Base-by-base conservation (phyloP, 2,888 invertebrate species). In the Bugula neritina region DNA sequence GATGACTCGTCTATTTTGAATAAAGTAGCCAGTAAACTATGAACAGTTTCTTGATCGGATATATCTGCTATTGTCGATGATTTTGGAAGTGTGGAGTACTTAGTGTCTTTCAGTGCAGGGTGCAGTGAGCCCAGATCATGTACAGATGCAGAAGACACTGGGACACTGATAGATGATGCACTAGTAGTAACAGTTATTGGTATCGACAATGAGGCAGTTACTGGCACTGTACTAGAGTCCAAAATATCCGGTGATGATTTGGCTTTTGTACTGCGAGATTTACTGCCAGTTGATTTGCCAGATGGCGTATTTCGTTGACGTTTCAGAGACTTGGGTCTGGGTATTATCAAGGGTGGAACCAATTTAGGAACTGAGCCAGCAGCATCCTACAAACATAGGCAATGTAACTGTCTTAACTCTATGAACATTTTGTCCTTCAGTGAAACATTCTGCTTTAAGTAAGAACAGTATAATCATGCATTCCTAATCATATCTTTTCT, bases 21-120 rank as follows among this genome's bases (percentile, higher is more conserved):
- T 27, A 63, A 34, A 10, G 63, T 63, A 10, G 63, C 17, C 31
- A 63, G 13, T 31, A 63, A 63, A 17, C 63, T 27, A n/a, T 31
- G 27, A 27, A 63, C 63, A 63, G 63, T 63, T 31, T 63, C 63
- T 34, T 63, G 63, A 31, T 63, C 63, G 31, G 31, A 31, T 34
- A 63, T 13, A 29, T 63, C 34, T 43, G 43, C 10, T 43, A 17
- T 43, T 43, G 43, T 5, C 13, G 63, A 29, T 25, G 63, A 63
- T 27, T 10, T 13, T 5, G 63, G 3, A 10, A 63, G 34, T 43
- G 43, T 5, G 17, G 43, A 43, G 17, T 43, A 43, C n/a, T 63
- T 27, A 5, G 63, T 63, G 63, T 63, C 63, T n/a, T 63, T 63
- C 63, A 63, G 31, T 13, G 63, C 63, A 31, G 63, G 63, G 31